A percentile compares a stretch with the other conserved stretches of the same genome.
phyloP scores from a whole-genome alignment of 2,113 vertebrate species.

The Oreocharis arfaki region DNA sequence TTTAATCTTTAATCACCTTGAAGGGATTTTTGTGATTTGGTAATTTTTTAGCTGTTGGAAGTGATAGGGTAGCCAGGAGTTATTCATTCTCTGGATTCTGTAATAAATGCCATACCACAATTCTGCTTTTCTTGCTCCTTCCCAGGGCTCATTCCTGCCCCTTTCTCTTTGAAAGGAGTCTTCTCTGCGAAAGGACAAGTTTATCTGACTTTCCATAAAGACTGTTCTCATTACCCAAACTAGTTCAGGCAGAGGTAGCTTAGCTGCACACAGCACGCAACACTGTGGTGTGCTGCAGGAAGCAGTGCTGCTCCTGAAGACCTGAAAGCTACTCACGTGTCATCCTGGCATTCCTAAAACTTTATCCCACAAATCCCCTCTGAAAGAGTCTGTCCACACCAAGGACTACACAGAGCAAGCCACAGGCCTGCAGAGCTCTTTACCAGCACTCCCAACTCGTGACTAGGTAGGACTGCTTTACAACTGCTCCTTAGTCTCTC shows the following conservation, averaged over 20 bases:
- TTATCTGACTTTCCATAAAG: background rate
- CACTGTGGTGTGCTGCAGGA: background rate
- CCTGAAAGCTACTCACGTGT: accelerated
- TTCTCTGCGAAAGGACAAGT: background rate
- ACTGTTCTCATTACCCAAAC: background rate
- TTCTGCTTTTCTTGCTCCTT: background rate
- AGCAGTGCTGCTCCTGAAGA: background rate
- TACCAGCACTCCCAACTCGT: background rate
- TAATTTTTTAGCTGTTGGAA: background rate
- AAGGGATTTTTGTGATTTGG: background rate
- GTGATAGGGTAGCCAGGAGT: background rate
- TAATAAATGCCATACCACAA: background rate
- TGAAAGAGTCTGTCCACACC: background rate
- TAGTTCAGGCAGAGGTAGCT: background rate
- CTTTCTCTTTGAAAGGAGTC: background rate
- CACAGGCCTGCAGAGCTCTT: background rate
- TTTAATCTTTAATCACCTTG: background rate
- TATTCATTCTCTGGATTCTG: background rate
- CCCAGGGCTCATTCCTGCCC: background rate
- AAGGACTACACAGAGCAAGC: background rate
- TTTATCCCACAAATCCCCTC: background rate
- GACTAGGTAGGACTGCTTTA: background rate
- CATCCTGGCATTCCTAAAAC: background rate
- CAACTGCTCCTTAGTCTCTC: background rate
- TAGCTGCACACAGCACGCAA: background rate